Base-by-base conservation (phyloP, 2,113 vertebrate genomes). In the Jaculus jaculus region DNA sequence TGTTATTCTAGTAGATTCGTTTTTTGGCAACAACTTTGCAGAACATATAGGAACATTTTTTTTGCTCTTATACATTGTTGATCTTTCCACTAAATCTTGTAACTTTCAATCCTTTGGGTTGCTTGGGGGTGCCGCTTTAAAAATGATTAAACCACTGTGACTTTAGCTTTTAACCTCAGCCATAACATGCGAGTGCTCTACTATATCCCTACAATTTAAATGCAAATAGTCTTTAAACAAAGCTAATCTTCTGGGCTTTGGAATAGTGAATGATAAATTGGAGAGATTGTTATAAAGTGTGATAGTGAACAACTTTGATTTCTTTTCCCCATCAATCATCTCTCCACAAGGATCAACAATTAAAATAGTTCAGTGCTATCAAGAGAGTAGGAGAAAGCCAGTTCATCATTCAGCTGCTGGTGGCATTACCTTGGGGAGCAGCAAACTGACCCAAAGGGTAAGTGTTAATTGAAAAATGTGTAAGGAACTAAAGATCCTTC, bases 151-250 rank as follows among this genome's bases (percentile, higher is more conserved):
- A 91, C 54, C 96, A 92, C 95, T 95, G 92, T 96, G 97, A 66
- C 72, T 97, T 96, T 90, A 95, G 88, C 79, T 88, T 97, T 98
- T 97, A 97, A 84, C 90, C 92, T 96, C 1, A 0, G 93, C 96
- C 96, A 87, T 95, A 95, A 96, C 97, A 97, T 32, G 86, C 89
- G 96, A 93, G 95, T 65, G 37, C 90, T 92, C 75, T 89, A 93
- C 96, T 92, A 94, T 89, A 96, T 42, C 91, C 91, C 90, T 47
- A 83, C 93, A 97, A 97, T 98, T 98, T 97, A 97, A 97, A 98
- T 97, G 97, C 97, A 98, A 98, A 98, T 98, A 97, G 96, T 98
- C 97, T 97, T 98, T 97, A 98, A 98, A 97, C 94, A 98, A 96
- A 95, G 92, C 93, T 97, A 97, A 98, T 97, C 97, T 97, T 71